Conservation (phyloP, 2,888 invertebrate species). For the Apoderus coryli region DNA sequence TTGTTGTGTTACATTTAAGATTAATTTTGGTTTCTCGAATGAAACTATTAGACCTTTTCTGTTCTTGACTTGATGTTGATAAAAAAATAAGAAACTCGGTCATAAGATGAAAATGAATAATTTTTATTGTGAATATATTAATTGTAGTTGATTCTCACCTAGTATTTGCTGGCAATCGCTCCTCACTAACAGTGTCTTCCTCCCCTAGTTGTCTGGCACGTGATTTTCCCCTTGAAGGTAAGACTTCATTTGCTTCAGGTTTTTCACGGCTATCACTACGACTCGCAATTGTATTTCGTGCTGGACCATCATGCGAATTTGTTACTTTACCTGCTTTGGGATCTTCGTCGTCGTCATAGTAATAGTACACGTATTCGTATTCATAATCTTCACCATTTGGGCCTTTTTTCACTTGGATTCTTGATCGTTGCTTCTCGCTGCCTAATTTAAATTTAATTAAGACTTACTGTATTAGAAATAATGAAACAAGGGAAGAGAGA, state of each 20-base stretch:
- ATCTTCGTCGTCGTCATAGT: conserved; percentile 66
- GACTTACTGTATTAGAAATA: too few species aligned
- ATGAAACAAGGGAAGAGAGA: too few species aligned
- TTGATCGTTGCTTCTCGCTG: conserved; percentile 52
- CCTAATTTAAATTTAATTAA: too few species aligned
- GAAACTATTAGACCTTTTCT: too few species aligned
- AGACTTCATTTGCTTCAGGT: conserved; percentile 55
- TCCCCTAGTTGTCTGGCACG: conserved; percentile 28
- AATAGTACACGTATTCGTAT: conserved; percentile 84
- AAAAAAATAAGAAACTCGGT: too few species aligned
- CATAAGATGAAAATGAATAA: too few species aligned
- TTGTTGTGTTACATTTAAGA: too few species aligned
- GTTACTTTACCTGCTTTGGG: conserved; percentile 23
- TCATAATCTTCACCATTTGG: conserved; percentile 84
- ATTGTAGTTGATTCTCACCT: too few species aligned
- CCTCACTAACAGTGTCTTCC: conserved; percentile 40
- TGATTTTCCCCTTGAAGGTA: conserved; percentile 31
- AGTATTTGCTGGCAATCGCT: conserved; percentile 66
- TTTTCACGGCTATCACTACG: too few species aligned
- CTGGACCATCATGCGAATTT: conserved; percentile 48
- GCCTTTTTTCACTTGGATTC: conserved; percentile 74
- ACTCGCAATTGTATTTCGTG: conserved; percentile 33
- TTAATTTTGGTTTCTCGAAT: too few species aligned
- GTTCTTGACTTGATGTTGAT: too few species aligned
- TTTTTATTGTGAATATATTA: too few species aligned